These are phyloP conservation scores for Saccopteryx bilineata DNA, from an alignment of 2,113 vertebrate genomes.

Conservation along the genomic window DNA sequence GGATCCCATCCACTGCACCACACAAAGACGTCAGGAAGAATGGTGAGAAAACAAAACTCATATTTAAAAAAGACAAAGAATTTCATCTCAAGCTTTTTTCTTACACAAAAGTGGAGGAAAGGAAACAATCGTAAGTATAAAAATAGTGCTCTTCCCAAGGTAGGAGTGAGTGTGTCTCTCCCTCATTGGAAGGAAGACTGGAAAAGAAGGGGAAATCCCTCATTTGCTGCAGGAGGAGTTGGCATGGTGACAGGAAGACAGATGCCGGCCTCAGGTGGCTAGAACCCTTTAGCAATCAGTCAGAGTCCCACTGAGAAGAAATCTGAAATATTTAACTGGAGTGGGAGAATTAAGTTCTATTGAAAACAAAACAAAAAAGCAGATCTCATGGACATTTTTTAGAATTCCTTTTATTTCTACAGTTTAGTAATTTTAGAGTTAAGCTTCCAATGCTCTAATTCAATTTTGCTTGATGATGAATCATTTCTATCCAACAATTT, in stretches of 20 bases:
- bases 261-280: conserved; percentile 73
- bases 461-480: background rate
- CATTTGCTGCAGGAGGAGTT: conserved; percentile 17
- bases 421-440: conserved; percentile 27
- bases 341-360: conserved; percentile 5
- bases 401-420: conserved; percentile 26
- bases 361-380: conserved; percentile 43
- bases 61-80: conserved; percentile 45
- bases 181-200: conserved; percentile 8
- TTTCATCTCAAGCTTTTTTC: conserved; percentile 13
- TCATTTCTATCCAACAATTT: conserved; percentile 43
- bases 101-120: conserved; percentile 45
- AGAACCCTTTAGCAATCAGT: conserved; percentile 37
- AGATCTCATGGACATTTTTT: background rate
- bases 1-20: conserved; percentile 81
- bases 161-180: background rate
- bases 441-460: background rate
- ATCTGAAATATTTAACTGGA: conserved; percentile 56
- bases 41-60: conserved; percentile 51
- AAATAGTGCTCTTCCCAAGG: background rate
- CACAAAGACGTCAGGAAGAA: conserved; percentile 76
- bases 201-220: conserved; percentile 66
- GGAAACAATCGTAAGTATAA: background rate
- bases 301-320: conserved; percentile 38
- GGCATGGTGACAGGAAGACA: conserved; percentile 73